Evolutionary conservation across 2,797 vertebrate species (phyloP).

Genomic region (Trachurus trachurus): DNA sequence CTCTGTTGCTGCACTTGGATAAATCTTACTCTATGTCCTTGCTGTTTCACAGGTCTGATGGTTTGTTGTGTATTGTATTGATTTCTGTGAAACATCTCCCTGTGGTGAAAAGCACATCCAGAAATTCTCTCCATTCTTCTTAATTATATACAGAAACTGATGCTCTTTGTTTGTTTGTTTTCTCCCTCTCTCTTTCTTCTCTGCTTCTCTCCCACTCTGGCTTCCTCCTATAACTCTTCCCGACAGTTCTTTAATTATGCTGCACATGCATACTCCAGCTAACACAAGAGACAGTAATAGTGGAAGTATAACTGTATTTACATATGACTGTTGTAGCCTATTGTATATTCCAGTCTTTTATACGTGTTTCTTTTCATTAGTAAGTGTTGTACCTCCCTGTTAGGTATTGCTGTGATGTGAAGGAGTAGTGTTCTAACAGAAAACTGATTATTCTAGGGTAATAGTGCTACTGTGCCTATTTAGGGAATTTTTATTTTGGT

Average conservation of each 20-base stretch:
- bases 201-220: not conserved
- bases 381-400: not conserved
- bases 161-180: not conserved
- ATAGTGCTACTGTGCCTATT: not conserved
- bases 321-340: not conserved
- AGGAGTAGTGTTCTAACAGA: not conserved
- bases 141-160: conserved; percentile 11
- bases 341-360: not conserved
- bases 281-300: not conserved
- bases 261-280: not conserved
- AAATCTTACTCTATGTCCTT: conserved; percentile 8
- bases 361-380: not conserved
- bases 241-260: not conserved
- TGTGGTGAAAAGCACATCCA: not conserved
- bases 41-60: conserved; percentile 6
- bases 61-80: conserved; percentile 5
- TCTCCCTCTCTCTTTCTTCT: not conserved
- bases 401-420: not conserved
- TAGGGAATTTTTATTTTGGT: not conserved
- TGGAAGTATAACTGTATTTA: not conserved
- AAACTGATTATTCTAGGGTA: not conserved
- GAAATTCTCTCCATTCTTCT: conserved; percentile 27
- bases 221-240: not conserved
- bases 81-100: conserved; percentile 23
- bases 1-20: not conserved